A percentile compares a stretch with the other conserved stretches of the same genome.
phyloP scores from a whole-genome alignment of 2,888 invertebrate species.

The Neoitamus cyanurus region DNA sequence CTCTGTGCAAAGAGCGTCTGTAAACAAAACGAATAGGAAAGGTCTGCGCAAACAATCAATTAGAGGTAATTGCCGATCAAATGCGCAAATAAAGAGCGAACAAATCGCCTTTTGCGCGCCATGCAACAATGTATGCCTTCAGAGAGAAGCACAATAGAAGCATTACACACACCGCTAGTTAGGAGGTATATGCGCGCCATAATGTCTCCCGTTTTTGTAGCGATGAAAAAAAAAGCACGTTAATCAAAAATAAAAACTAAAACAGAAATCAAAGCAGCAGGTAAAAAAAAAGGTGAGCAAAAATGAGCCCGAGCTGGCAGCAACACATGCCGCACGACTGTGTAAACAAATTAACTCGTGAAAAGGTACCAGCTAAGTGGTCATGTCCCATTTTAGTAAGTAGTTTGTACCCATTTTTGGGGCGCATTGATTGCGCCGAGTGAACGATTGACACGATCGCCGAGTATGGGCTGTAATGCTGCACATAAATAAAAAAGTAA shows the following conservation, averaged over 20 bases:
- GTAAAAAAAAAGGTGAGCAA: not conserved
- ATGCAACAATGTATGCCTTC: not conserved
- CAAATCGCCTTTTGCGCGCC: not conserved
- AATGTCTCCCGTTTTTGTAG: conserved; percentile 37
- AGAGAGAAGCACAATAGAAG: not conserved
- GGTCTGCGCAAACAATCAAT: conserved; percentile 13
- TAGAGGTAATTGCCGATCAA: conserved; percentile 30
- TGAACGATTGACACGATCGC: conserved; percentile 45
- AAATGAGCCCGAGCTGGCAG: not conserved
- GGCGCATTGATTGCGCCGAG: conserved; percentile 41
- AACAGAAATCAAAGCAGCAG: not conserved
- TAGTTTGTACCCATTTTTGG: conserved; percentile 51
- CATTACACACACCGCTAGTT: not conserved
- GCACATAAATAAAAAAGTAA: conserved; percentile 20
- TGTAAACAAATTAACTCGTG: conserved; percentile 52
- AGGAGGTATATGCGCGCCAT: conserved; percentile 27
- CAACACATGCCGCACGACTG: conserved; percentile 43
- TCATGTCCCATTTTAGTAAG: conserved; percentile 52
- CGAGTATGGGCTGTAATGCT: conserved; percentile 24
- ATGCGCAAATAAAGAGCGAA: conserved; percentile 28
- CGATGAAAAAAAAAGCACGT: not conserved
- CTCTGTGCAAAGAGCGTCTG: not conserved
- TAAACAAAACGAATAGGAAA: conserved; percentile 8
- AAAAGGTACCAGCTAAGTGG: conserved; percentile 47
- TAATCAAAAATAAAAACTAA: conserved; percentile 17